Conservation (phyloP, 2,888 invertebrate genomes). For the Acrobasis repandana region DNA sequence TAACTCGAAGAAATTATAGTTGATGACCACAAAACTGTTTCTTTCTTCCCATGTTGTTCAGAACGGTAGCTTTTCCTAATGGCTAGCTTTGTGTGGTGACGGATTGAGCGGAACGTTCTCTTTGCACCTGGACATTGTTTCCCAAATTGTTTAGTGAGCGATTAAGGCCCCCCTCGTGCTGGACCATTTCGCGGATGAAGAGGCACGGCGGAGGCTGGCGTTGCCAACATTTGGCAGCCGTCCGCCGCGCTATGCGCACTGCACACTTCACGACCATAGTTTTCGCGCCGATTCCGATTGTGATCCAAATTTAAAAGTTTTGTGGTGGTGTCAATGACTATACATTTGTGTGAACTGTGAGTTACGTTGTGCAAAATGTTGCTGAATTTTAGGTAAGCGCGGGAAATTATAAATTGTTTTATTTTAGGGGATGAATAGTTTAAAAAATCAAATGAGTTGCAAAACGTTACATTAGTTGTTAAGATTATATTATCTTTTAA, state of each 20-base stretch:
- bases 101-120: slow-evolving; percentile 52
- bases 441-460: too few species aligned
- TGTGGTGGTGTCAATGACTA: slow-evolving; percentile 39
- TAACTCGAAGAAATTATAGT: slow-evolving; percentile 9
- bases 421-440: too few species aligned
- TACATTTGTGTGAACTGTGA: slow-evolving; percentile 39
- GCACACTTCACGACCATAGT: slow-evolving; percentile 41
- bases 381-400: slow-evolving; percentile 70
- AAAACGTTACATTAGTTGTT: too few species aligned
- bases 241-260: slow-evolving; percentile 54
- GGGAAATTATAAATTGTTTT: slow-evolving; percentile 36
- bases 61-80: slow-evolving; percentile 35
- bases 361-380: slow-evolving; percentile 66
- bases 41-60: slow-evolving; percentile 29
- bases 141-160: slow-evolving; percentile 55
- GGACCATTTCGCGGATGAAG: slow-evolving; percentile 61
- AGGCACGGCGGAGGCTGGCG: slow-evolving; percentile 59
- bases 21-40: slow-evolving; percentile 22
- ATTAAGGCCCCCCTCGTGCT: slow-evolving; percentile 51
- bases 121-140: slow-evolving; percentile 56
- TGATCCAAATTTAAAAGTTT: slow-evolving; percentile 28
- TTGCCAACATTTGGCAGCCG: slow-evolving; percentile 53
- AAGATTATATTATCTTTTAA: too few species aligned
- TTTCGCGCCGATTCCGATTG: slow-evolving; percentile 24
- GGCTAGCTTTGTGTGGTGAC: slow-evolving; percentile 38